Evolutionary conservation across 2,797 vertebrate genomes (phyloP).

Genomic region (Macropodus opercularis): DNA sequence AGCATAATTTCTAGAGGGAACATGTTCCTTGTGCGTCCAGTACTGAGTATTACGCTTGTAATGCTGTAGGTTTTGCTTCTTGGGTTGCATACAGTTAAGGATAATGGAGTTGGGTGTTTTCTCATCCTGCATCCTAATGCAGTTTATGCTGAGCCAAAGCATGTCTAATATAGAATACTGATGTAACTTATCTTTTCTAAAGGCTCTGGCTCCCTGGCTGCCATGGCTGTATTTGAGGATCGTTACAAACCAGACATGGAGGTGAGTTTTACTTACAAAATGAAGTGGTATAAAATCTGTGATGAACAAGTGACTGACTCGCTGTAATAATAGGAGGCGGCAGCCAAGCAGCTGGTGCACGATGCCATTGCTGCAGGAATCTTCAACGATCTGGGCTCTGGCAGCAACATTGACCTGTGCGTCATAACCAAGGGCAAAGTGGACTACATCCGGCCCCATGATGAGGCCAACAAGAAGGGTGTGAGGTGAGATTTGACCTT

Average conservation of each 20-base stretch:
- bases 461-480: conserved; percentile 93
- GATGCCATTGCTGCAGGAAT: conserved; percentile 95
- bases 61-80: neutral
- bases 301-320: neutral
- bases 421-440: conserved; percentile 93
- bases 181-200: neutral
- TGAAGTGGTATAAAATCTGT: neutral
- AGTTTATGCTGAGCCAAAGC: neutral
- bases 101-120: neutral
- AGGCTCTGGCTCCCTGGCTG: conserved; percentile 96
- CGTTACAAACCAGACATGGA: conserved; percentile 92
- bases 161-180: neutral
- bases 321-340: conserved; percentile 84
- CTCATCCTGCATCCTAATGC: too few species aligned
- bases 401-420: conserved; percentile 95
- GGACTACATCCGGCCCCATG: conserved; percentile 92
- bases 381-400: conserved; percentile 95
- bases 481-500: conserved; percentile 82
- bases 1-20: too few species aligned
- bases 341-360: conserved; percentile 91
- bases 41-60: neutral
- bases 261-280: conserved; percentile 70
- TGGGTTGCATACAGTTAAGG: neutral
- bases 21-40: neutral
- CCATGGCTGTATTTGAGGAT: conserved; percentile 98